A percentile compares a stretch with the other conserved stretches of the same genome.
Conservation (phyloP, 1,140 invertebrate species). For the Thrips palmi region DNA sequence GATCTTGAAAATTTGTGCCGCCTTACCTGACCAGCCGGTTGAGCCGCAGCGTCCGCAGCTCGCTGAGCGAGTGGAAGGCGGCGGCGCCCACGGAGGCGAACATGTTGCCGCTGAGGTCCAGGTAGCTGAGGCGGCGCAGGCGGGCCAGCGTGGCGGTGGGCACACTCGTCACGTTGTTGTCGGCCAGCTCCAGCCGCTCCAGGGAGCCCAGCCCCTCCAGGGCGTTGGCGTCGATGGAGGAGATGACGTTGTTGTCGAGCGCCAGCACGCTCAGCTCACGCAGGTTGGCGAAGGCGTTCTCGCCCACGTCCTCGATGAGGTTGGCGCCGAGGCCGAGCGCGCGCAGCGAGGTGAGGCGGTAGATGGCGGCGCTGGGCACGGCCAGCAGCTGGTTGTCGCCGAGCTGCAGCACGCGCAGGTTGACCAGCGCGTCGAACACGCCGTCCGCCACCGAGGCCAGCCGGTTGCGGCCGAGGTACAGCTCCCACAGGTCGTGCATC, state of each 20-base stretch:
- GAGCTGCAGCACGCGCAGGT: slow-evolving; percentile 45
- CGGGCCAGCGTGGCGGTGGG: slow-evolving; percentile 55
- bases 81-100: slow-evolving; percentile 44
- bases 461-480: slow-evolving; percentile 59
- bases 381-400: slow-evolving; percentile 59
- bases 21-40: slow-evolving; percentile 36
- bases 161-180: slow-evolving; percentile 60
- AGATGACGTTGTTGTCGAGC: slow-evolving; percentile 52
- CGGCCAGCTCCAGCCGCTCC: slow-evolving; percentile 52
- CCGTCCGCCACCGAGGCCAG: slow-evolving; percentile 45
- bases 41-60: slow-evolving; percentile 51
- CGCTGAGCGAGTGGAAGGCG: slow-evolving; percentile 62
- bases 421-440: slow-evolving; percentile 46
- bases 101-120: slow-evolving; percentile 58
- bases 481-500: slow-evolving; percentile 43
- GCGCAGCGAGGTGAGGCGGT: slow-evolving; percentile 41
- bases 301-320: slow-evolving; percentile 44
- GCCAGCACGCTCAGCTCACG: slow-evolving; percentile 41
- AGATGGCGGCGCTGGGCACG: slow-evolving; percentile 33
- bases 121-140: slow-evolving; percentile 46
- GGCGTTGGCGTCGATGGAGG: slow-evolving; percentile 40
- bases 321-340: slow-evolving; percentile 50
- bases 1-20: no score
- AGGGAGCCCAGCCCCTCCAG: slow-evolving; percentile 48
- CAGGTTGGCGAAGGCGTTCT: slow-evolving; percentile 41